Evolutionary conservation across 1,140 invertebrate genomes (phyloP), one percentile per base, ranked within the genome.

Genomic region (Zeugodacus cucurbitae): DNA sequence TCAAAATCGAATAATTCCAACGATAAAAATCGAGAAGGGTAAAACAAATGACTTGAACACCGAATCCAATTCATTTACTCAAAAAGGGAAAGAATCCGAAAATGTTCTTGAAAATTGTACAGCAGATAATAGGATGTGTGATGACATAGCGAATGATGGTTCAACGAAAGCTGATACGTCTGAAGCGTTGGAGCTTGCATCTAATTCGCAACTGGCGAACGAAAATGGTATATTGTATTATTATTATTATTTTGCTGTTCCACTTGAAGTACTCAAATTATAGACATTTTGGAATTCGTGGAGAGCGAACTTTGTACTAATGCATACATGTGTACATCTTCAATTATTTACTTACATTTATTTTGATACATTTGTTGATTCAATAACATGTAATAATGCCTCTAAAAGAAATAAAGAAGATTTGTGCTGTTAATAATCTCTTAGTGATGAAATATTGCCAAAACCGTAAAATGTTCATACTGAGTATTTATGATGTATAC

Each of bases 11-110:
- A 82, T 89, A 87, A 89, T 89, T 78, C 87, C 89, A 89, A 89
- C 89, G 64, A 62, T 88, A 89, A 88, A 86, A 44, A 88, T 89
- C n/a, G 89, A 88, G 57, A 88, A 86, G 86, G 89, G 87, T 26
- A 89, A 89, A 87, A 44, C 88, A 17, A 88, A 54, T 70, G 48
- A 88, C 32, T 57, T 34, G 20, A 57, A 34, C 14, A 41, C 32
- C 32, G 87, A 70, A 70, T 48, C n/a, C 3, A 22, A 74, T 26
- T 54, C 37, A 29, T 22, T 44, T 22, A 7, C 26, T 32, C 41
- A 32, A 62, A 87, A 87, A 20, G 87, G 44, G 34, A 87, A 67
- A 74, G 44, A 54, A 74, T 41, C 37, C 1, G 78, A 78, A 57
- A n/a, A 14, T 87, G 62, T 70, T 14, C 2, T 54, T 67, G 57